Conservation (phyloP, 2,113 vertebrate genomes). For the Collichthys lucidus region DNA sequence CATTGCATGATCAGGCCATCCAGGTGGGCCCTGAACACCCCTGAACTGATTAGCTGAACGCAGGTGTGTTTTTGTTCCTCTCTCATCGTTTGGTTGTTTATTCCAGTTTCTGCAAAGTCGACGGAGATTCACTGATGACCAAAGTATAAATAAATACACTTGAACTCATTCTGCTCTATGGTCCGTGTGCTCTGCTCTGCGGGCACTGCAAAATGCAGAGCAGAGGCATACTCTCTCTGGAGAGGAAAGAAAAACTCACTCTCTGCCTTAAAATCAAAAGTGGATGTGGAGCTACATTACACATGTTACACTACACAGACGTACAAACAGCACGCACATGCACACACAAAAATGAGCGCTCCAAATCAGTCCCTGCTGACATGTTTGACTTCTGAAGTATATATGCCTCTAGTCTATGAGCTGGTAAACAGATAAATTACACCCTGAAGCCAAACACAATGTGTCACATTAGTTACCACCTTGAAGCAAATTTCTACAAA, state of each 20-base stretch:
- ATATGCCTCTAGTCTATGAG: conserved; percentile 50
- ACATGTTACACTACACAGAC: neutral
- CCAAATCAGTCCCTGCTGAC: conserved; percentile 54
- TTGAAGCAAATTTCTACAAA: conserved; percentile 27
- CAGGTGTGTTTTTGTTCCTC: neutral
- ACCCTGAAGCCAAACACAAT: conserved; percentile 49
- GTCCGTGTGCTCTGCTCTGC: neutral
- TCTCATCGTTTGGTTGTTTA: neutral
- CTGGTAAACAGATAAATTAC: conserved; percentile 67
- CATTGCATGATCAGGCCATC: neutral
- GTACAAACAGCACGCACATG: conserved; percentile 1
- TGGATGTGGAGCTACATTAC: neutral
- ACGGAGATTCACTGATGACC: neutral
- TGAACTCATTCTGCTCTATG: conserved; percentile 8
- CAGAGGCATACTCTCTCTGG: conserved; percentile 30
- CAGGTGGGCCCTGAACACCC: neutral
- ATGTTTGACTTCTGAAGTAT: conserved; percentile 58
- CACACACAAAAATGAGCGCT: conserved; percentile 19
- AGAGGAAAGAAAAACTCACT: neutral
- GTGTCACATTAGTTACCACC: conserved; percentile 39
- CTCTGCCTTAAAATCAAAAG: conserved; percentile 31
- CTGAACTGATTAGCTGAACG: neutral
- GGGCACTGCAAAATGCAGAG: conserved; percentile 19
- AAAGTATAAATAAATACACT: conserved; percentile 31
- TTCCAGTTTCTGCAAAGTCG: neutral